Conservation (phyloP, 2,888 invertebrate genomes). For the Agrilus mali region DNA sequence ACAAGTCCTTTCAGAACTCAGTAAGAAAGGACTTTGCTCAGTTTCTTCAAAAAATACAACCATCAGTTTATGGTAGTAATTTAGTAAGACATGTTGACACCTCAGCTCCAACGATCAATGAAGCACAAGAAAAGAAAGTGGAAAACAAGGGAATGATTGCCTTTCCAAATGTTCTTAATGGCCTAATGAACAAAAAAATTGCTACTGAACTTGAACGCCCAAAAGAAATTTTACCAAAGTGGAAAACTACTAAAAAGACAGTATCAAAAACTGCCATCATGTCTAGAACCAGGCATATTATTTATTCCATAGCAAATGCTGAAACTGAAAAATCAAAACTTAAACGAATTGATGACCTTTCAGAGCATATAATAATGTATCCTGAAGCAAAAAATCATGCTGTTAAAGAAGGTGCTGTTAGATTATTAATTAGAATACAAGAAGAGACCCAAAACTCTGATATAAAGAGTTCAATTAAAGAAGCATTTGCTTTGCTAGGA, state of each 20-base stretch:
- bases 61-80: conserved; percentile 27
- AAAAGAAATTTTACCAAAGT: conserved; percentile 32
- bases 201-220: conserved; percentile 20
- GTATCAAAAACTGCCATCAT: conserved; percentile 39
- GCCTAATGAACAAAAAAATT: conserved; percentile 31
- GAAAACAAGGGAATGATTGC: conserved; percentile 16
- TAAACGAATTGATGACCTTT: conserved; percentile 54
- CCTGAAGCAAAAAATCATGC: conserved; percentile 62
- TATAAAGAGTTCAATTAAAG: conserved; percentile 27
- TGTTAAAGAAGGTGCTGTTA: conserved; percentile 60
- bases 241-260: conserved; percentile 31
- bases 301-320: conserved; percentile 47
- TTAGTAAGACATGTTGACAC: conserved; percentile 23
- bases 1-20: conserved; percentile 33
- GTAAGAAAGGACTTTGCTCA: conserved; percentile 40
- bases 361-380: conserved; percentile 58
- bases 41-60: conserved; percentile 36
- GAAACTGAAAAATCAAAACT: conserved; percentile 43
- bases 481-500: conserved; percentile 59
- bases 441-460: conserved; percentile 29
- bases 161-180: conserved; percentile 33
- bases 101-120: not conserved
- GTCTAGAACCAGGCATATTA: conserved; percentile 52
- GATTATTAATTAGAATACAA: conserved; percentile 47
- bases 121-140: conserved; percentile 9